Conservation (phyloP, 2,113 vertebrate species). For the Cryptotis parvus region DNA sequence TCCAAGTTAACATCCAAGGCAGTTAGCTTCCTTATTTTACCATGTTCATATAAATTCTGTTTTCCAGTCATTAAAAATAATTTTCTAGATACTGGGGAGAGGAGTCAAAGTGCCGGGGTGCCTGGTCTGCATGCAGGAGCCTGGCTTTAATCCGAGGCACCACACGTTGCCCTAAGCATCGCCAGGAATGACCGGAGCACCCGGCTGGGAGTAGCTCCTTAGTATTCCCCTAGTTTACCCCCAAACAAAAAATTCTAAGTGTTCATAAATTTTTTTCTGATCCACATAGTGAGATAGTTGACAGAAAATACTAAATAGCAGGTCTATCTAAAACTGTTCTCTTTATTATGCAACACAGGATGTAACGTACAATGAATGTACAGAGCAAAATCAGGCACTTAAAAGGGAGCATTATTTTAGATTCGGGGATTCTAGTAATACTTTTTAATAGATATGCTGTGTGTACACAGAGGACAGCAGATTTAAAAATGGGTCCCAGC, state of each 20-base stretch:
- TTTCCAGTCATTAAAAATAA: background rate
- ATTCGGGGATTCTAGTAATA: background rate
- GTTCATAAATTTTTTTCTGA: background rate
- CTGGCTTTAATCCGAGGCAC: too few species aligned
- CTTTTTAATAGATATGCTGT: background rate
- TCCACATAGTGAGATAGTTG: slow-evolving; percentile 30
- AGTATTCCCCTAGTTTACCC: too few species aligned
- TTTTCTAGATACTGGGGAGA: too few species aligned
- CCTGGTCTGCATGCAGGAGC: too few species aligned
- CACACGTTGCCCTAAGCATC: too few species aligned
- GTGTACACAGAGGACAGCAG: background rate
- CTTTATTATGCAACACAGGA: background rate
- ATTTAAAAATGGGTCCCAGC: background rate
- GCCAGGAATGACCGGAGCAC: too few species aligned
- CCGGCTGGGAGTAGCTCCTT: too few species aligned
- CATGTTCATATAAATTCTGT: background rate
- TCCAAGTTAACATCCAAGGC: background rate
- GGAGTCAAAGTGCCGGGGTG: too few species aligned
- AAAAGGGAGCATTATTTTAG: background rate
- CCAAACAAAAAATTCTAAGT: background rate
- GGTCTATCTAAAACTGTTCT: background rate
- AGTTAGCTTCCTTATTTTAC: background rate
- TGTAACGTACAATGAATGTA: background rate
- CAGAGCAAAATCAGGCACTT: background rate
- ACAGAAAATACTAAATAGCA: background rate